Conservation (phyloP, 1,140 invertebrate genomes). For the Centruroides vittatus region DNA sequence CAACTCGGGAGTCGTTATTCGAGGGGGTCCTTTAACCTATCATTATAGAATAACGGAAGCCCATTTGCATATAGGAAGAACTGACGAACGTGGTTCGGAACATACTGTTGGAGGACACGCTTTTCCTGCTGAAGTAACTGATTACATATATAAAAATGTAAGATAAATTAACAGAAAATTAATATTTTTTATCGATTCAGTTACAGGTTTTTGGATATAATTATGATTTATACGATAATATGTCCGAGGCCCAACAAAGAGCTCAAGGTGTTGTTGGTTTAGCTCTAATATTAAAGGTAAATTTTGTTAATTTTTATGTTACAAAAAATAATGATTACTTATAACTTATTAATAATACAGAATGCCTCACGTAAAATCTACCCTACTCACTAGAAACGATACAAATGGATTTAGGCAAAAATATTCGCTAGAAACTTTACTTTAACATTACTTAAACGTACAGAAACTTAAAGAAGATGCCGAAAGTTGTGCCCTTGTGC, state of each 20-base stretch:
- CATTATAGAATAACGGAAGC: slow-evolving; percentile 77
- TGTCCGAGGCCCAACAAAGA: slow-evolving; percentile 51
- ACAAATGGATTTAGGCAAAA: too few relatives aligned
- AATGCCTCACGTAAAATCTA: too few relatives aligned
- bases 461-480: too few relatives aligned
- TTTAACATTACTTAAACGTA: too few relatives aligned
- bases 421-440: too few relatives aligned
- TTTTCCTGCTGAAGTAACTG: slow-evolving; percentile 72
- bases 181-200: slow-evolving; percentile 34
- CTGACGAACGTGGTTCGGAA: slow-evolving; percentile 75
- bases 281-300: slow-evolving; percentile 53
- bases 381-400: too few relatives aligned
- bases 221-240: slow-evolving; percentile 80
- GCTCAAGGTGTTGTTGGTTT: slow-evolving; percentile 76
- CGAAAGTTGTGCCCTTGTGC: too few relatives aligned
- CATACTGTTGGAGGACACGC: slow-evolving; percentile 82
- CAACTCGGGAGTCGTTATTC: slow-evolving; percentile 58
- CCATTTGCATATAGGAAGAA: slow-evolving; percentile 83
- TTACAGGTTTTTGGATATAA: slow-evolving; percentile 90
- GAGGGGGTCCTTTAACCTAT: slow-evolving; percentile 88
- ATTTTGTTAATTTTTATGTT: too few relatives aligned
- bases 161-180: too few relatives aligned
- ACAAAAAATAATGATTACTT: too few relatives aligned
- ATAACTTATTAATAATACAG: too few relatives aligned
- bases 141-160: not conserved